Evolutionary conservation across 2,797 vertebrate species (phyloP), one percentile per base, ranked within the genome.

Genomic region (Balearica regulorum): DNA sequence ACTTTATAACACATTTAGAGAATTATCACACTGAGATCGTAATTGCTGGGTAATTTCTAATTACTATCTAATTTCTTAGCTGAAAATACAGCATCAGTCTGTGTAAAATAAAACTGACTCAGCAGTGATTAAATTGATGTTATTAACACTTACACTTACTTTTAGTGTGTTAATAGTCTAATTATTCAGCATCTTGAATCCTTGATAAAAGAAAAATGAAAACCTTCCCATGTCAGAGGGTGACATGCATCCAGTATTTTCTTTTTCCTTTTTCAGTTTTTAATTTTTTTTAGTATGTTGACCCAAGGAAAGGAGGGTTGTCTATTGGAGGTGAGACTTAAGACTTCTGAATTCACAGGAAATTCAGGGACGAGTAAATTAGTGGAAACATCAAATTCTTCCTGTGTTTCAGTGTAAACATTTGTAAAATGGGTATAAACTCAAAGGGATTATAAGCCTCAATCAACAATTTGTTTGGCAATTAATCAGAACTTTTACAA

Each of bases 21-120:
- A 97, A 93, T 82, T 91, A 96, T 83, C 83, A 80, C 73, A 58
- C 26, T 95, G 89, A 82, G 55, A 88, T 95, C 84, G 65, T 93
- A 97, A 96, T 96, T 97, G 48, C 89, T 96, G 70, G 48, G 83
- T 96, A 97, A 97, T 87, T 97, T 96, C 91, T 96, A 97, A 98
- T 97, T 97, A n/a, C 86, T 91, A 4, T 91, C 70, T 96, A 96
- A 94, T 97, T 97, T 96, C 94, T 96, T 96, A 91, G 76, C 72
- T 97, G 75, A 82, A 97, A 97, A 90, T 97, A 93, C 17, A 83
- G 21, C 84, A 87, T 89, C 93, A 87, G 77, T 81, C 83, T 94
- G 35, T 92, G 62, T 94, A 97, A 97, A 96, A 75, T 83, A 96
- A 95, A 97, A 96, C 44, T 93, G 75, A 97, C 64, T 96, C 87